Evolutionary conservation across 2,797 vertebrate species (phyloP).

Genomic region (Octomys mimax): DNA sequence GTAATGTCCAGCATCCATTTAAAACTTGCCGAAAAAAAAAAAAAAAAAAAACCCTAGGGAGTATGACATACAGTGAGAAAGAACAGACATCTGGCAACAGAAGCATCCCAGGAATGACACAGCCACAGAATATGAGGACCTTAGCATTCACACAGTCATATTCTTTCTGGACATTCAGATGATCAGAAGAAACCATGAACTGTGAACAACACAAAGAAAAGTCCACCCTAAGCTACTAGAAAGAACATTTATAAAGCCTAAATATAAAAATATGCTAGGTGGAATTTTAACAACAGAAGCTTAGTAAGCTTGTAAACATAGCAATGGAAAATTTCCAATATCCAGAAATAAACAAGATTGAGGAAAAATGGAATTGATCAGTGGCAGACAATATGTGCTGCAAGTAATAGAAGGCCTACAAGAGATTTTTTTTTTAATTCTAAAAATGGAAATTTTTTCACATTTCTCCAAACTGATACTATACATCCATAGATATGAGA

Average conservation of each 20-base stretch:
- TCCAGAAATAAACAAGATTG: slow-evolving; percentile 1
- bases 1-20: not conserved
- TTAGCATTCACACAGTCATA: not conserved
- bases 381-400: not conserved
- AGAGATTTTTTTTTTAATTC: not conserved
- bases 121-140: not conserved
- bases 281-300: not conserved
- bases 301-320: not conserved
- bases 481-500: not conserved
- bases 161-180: not conserved
- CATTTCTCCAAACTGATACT: not conserved
- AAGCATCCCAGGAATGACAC: slow-evolving; percentile 14
- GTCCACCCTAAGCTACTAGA: not conserved
- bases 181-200: not conserved
- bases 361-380: not conserved
- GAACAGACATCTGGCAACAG: not conserved
- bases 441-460: not conserved
- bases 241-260: not conserved
- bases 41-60: not conserved
- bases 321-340: not conserved
- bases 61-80: not conserved
- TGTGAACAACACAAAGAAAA: not conserved
- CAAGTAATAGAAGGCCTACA: not conserved
- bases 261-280: not conserved
- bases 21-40: not conserved